These are phyloP conservation scores for Rhogogaster chlorosoma DNA, from an alignment of 2,888 invertebrate species.

Conservation along the genomic window DNA sequence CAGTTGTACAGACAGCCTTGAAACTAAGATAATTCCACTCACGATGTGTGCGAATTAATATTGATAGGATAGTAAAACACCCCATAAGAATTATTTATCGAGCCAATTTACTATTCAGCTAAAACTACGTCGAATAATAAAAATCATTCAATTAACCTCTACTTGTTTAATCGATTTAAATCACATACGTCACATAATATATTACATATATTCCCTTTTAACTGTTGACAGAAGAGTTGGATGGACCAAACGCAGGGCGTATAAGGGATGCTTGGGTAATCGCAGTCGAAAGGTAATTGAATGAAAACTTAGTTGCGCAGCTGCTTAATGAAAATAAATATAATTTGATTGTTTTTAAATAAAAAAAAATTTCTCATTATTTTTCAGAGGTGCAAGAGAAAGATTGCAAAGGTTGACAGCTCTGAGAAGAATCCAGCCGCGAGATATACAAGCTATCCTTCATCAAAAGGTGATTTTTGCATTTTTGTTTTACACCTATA, in stretches of 20 bases:
- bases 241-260: constrained; percentile 73
- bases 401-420: constrained; percentile 95
- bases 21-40: constrained; percentile 4
- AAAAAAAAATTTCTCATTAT: neutral
- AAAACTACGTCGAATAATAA: neutral
- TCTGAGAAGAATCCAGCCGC: constrained; percentile 93
- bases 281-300: constrained; percentile 94
- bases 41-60: neutral
- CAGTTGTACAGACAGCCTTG: constrained; percentile 17
- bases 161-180: neutral
- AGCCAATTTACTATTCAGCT: neutral
- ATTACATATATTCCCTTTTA: constrained; percentile 53
- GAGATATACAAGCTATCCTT: constrained; percentile 74
- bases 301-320: neutral
- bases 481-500: neutral
- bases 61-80: neutral
- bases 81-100: neutral
- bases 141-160: neutral
- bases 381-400: constrained; percentile 83
- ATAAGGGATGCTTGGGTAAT: constrained; percentile 98
- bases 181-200: too few relatives aligned
- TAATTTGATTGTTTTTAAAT: neutral
- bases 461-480: constrained; percentile 71
- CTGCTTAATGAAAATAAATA: neutral
- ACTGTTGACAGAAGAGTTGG: constrained; percentile 73